Conservation (phyloP, 2,113 vertebrate genomes). For the Candoia aspera region DNA sequence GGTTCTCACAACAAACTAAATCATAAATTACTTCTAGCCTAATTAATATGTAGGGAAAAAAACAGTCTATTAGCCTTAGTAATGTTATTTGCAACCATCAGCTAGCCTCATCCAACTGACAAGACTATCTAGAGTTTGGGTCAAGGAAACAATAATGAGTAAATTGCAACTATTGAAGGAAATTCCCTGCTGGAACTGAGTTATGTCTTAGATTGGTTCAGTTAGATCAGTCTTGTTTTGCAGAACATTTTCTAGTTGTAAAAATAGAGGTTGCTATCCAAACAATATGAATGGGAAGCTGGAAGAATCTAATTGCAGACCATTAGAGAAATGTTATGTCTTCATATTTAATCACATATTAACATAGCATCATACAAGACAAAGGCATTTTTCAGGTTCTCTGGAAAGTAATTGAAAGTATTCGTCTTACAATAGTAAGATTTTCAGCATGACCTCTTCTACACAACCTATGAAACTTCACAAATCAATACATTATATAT, state of each 20-base stretch:
- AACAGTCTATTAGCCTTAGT: no score
- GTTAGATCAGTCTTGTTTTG: background rate
- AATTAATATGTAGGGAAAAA: no score
- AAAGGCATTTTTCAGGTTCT: background rate
- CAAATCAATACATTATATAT: no score
- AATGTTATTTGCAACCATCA: no score
- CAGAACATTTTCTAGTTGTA: no score
- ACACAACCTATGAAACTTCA: no score
- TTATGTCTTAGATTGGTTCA: background rate
- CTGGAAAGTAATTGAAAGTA: background rate
- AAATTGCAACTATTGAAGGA: no score
- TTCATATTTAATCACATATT: background rate
- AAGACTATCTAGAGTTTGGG: no score
- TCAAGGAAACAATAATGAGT: no score
- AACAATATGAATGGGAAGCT: background rate
- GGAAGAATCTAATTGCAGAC: background rate
- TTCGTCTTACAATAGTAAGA: background rate
- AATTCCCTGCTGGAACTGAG: background rate
- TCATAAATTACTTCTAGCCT: no score
- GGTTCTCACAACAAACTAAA: no score
- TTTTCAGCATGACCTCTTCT: background rate
- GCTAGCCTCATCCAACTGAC: no score
- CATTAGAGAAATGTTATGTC: background rate
- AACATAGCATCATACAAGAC: background rate
- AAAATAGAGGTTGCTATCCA: background rate